Evolutionary conservation across 2,888 invertebrate species (phyloP).

Genomic region (Atethmia centrago): DNA sequence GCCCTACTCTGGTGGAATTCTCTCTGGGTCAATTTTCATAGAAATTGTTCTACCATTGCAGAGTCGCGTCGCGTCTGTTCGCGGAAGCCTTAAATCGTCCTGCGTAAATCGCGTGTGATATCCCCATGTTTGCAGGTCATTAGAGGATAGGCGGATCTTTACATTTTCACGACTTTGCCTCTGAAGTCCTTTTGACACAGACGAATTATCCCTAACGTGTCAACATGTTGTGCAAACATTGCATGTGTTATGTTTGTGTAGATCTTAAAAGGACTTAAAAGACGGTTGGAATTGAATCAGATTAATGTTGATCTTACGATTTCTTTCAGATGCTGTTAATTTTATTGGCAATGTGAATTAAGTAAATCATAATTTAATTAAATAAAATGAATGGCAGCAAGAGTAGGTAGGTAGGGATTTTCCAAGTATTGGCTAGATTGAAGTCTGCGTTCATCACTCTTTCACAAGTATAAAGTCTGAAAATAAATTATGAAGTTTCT

Average conservation of each 20-base stretch:
- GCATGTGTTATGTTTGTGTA: conserved; percentile 53
- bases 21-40: neutral
- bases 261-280: conserved; percentile 43
- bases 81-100: conserved; percentile 63
- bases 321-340: conserved; percentile 15
- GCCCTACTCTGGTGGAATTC: neutral
- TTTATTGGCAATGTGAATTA: conserved; percentile 19
- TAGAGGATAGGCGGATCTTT: conserved; percentile 73
- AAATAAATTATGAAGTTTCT: neutral
- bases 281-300: conserved; percentile 20
- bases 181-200: conserved; percentile 66
- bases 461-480: neutral
- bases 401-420: neutral
- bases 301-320: conserved; percentile 34
- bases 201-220: conserved; percentile 70
- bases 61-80: neutral
- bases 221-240: conserved; percentile 64
- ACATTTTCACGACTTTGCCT: conserved; percentile 70
- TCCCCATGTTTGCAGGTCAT: conserved; percentile 82
- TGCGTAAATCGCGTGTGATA: conserved; percentile 74
- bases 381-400: neutral
- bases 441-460: neutral
- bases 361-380: too few relatives aligned
- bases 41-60: neutral
- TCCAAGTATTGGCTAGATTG: neutral